Evolutionary conservation across 1,140 invertebrate species (phyloP), one percentile per base, ranked within the genome.

Genomic region (Aricia agestis): DNA sequence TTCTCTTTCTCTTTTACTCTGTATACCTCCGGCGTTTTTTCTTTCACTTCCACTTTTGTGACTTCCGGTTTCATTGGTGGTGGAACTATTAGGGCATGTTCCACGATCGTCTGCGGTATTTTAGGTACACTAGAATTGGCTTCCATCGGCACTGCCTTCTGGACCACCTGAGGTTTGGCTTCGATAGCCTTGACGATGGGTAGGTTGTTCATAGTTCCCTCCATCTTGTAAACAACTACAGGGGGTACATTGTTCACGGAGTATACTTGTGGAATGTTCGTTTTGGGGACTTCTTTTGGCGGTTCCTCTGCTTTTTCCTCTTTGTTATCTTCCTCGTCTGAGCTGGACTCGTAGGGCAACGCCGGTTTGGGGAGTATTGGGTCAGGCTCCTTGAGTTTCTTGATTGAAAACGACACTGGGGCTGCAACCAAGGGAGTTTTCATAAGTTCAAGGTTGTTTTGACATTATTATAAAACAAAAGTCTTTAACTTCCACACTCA

Each of bases 321-420:
- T 66, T 81, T 84, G 19, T 81, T 80, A 3, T 93, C 93, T 0
- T 91, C 87, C 9, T 94, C 93, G 6, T 93, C 93, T 45, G 96
- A 95, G 72, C 95, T 95, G 15, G 94, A 95, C 78, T 96, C 96
- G 80, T 96, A 96, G 0, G 95, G 95, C 18, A 96, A 78, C 1
- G 94, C 94, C 57, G 95, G 93, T 80, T 95, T 96, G 41, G 95
- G 93, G 6, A 95, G 91, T 5, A 93, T 92, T 0, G 92, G 88
- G 73, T 96, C 95, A 0, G 94, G 93, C 70, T 96, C 95, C 85
- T 97, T 96, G 0, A 94, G 93, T 75, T 96, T 95, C 82, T 96
- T 96, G 32, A 97, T 96, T 0, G 96, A 97, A 82, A 97, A 97
- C 69, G 95, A 95, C 6, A 97, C 95, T 0, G 95, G 95, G 0